phyloP scores from a whole-genome alignment of 2,888 invertebrate genomes.

The Mycalesis mineus region DNA sequence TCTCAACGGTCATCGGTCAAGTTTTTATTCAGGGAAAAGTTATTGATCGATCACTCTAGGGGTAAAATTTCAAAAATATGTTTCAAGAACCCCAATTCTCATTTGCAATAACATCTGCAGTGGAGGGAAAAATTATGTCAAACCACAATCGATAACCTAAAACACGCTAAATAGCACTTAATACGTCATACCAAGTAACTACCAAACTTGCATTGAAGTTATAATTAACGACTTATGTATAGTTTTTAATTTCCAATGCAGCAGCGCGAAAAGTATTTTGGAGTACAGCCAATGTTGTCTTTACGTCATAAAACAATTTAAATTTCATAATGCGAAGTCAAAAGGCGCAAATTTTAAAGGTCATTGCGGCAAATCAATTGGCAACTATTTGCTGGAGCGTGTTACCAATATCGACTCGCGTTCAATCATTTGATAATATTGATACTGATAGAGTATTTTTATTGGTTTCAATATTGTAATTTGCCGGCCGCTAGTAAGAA shows the following conservation, averaged over 20 bases:
- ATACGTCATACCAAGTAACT: not conserved
- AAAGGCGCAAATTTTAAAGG: conserved; percentile 25
- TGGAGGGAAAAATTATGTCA: not conserved
- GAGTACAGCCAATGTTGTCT: conserved; percentile 22
- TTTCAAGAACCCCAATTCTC: too few relatives aligned
- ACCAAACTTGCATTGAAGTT: conserved; percentile 4
- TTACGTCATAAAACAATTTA: conserved; percentile 25
- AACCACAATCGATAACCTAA: not conserved
- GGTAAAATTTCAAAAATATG: too few relatives aligned
- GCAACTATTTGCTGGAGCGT: conserved; percentile 21
- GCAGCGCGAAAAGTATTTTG: conserved; percentile 14
- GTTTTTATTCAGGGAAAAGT: too few relatives aligned
- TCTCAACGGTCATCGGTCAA: too few relatives aligned
- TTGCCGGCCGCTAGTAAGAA: conserved; percentile 14
- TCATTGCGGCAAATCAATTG: conserved; percentile 27
- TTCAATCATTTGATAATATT: conserved; percentile 13
- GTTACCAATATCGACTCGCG: conserved; percentile 17
- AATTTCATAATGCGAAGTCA: conserved; percentile 17
- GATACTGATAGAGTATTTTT: conserved; percentile 6
- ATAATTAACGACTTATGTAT: conserved; percentile 4
- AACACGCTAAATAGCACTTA: not conserved
- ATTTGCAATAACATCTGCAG: not conserved
- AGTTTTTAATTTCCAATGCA: conserved; percentile 11
- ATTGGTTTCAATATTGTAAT: conserved; percentile 16
- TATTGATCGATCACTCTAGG: too few relatives aligned